These are phyloP conservation scores for Oeneis ivallda DNA, from an alignment of 2,888 invertebrate genomes.

Conservation along the genomic window DNA sequence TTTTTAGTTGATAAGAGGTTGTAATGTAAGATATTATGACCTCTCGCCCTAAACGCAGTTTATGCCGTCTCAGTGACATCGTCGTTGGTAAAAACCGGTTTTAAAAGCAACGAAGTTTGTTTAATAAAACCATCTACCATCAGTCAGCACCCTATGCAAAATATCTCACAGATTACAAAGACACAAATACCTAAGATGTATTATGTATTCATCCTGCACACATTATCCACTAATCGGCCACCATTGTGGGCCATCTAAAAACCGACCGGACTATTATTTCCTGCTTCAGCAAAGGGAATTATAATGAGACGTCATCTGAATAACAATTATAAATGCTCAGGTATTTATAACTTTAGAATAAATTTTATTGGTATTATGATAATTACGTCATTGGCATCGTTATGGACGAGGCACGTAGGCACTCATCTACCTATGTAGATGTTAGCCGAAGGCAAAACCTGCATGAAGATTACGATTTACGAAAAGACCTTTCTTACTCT, in stretches of 20 bases:
- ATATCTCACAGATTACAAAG: not conserved
- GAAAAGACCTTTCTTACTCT: no score
- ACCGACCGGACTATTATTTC: slow-evolving; percentile 29
- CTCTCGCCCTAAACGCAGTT: no score
- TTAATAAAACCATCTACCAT: no score
- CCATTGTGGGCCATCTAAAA: slow-evolving; percentile 33
- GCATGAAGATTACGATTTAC: no score
- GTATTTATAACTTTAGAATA: slow-evolving; percentile 34
- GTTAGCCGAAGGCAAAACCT: no score
- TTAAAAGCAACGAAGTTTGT: no score
- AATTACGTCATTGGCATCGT: not conserved
- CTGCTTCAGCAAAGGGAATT: slow-evolving; percentile 32
- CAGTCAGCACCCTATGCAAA: not conserved
- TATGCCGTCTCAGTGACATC: no score
- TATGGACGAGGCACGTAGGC: not conserved
- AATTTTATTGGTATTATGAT: slow-evolving; percentile 1
- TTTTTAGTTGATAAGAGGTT: no score
- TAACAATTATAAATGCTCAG: slow-evolving; percentile 23
- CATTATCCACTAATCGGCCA: slow-evolving; percentile 25
- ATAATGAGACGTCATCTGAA: slow-evolving; percentile 29
- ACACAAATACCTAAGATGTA: slow-evolving; percentile 2
- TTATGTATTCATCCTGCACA: slow-evolving; percentile 22
- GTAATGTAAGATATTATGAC: no score
- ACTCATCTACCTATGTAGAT: no score
- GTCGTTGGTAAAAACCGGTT: no score